These are phyloP conservation scores for Epizoanthus illoricatus DNA, from an alignment of 92 coral and sea anemone species.

Conservation along the genomic window DNA sequence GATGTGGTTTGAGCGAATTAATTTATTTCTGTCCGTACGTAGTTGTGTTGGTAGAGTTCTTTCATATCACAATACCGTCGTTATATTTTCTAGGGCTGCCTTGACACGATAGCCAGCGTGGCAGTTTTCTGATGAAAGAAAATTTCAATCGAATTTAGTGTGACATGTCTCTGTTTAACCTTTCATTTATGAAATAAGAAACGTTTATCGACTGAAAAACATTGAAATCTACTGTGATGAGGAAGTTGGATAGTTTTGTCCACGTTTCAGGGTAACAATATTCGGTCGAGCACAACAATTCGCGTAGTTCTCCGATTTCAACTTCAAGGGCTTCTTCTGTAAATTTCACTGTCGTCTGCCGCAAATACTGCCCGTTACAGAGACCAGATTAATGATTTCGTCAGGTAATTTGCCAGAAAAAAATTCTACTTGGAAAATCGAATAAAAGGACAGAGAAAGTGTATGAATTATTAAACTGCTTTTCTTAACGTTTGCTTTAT, in stretches of 20 bases:
- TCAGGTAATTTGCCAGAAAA: not conserved
- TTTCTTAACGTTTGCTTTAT: constrained; percentile 22
- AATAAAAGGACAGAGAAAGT: not conserved
- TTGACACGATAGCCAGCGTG: constrained; percentile 24
- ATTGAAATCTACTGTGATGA: not conserved
- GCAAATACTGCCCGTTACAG: not conserved
- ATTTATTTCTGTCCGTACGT: not conserved
- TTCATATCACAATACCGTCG: not conserved
- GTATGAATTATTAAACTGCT: constrained; percentile 34
- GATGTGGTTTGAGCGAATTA: not conserved
- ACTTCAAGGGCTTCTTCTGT: constrained; percentile 32
- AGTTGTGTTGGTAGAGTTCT: not conserved
- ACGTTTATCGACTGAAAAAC: not conserved
- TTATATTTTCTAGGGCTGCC: not conserved
- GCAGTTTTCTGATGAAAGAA: constrained; percentile 39
- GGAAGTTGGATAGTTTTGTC: not conserved
- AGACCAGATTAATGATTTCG: not conserved
- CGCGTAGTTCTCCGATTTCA: constrained; percentile 7
- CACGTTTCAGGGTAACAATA: constrained; percentile 41
- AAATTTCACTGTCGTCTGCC: not conserved
- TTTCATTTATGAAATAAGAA: not conserved
- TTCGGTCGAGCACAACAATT: constrained; percentile 20
- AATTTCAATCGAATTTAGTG: not conserved
- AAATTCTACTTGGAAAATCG: constrained; percentile 3
- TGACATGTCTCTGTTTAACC: too few relatives aligned